Conservation (phyloP, 1,140 invertebrate genomes). For the Sitodiplosis mosellana region DNA sequence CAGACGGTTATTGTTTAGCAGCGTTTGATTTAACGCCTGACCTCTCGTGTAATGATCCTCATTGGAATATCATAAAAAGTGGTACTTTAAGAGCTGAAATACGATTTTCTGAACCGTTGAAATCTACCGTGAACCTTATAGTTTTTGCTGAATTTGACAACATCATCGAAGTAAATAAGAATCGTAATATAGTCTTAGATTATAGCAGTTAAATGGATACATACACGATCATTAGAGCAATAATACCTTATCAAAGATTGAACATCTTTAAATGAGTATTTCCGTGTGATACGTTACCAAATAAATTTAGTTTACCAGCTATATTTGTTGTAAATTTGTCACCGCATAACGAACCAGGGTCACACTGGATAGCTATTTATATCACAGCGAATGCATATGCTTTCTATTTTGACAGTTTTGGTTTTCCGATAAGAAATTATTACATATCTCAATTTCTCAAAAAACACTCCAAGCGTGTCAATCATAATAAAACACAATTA, state of each 20-base stretch:
- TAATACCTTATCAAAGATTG: background rate
- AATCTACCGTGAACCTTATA: no score
- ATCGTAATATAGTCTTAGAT: no score
- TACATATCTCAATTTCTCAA: background rate
- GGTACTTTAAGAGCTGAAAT: no score
- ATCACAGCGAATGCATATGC: background rate
- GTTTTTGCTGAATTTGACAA: no score
- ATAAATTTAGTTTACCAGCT: background rate
- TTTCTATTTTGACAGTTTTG: background rate
- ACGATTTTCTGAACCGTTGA: no score
- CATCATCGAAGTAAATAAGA: no score
- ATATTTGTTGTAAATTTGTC: background rate
- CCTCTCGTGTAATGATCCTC: conserved; percentile 9
- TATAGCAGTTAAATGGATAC: no score
- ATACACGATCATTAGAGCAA: no score
- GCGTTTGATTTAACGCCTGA: conserved; percentile 21
- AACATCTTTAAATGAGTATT: background rate
- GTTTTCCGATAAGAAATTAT: background rate
- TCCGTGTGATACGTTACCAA: background rate
- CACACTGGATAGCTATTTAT: background rate
- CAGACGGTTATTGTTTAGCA: conserved; percentile 13
- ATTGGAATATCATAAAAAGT: background rate
- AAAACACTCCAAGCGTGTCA: background rate
- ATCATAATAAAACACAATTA: background rate
- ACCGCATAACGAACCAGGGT: background rate